Base-by-base conservation (phyloP, 2,113 vertebrate genomes). In the Bothrops jararaca region DNA sequence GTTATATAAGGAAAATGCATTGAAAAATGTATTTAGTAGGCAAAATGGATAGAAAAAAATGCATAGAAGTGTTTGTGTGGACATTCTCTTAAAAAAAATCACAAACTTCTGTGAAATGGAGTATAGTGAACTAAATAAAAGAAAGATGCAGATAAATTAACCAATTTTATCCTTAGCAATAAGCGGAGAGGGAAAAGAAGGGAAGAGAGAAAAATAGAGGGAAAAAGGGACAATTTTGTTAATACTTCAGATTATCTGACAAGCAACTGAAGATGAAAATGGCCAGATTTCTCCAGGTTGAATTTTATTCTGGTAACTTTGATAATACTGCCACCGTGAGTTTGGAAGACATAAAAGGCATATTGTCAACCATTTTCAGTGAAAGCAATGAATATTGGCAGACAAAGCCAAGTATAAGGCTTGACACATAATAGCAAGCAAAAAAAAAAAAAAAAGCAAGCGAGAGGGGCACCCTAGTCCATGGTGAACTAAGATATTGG, bases 321-420 rank as follows among this genome's bases (percentile, higher is more conserved):
- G 93, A 96, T 94, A 96, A 96, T 97, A 96, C 97, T 97, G 96
- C 95, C 94, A 97, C 93, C 89, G 92, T 94, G 96, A 97, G 95
- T 95, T 93, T 0, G 85, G 88, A 85, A 96, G 94, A 54, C 88
- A 93, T 8, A 88, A 96, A 92, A n/a, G 93, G 87, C 58, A 58
- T 0, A 1, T 93, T 96, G 96, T 94, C 94, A 96, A 95, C 91
- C 91, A 92, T 58, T 95, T 95, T 93, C 91, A 92, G 89, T 39
- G 95, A 95, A 95, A 93, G 94, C 96, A 95, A 96, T 95, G 90
- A 92, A 95, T 96, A 97, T 91, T 93, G 95, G 94, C 92, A 96
- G 96, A 88, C 96, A 92, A 92, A 97, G 94, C 94, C 95, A 90
- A 96, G 95, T 92, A 93, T 97, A 95, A 97, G 96, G 95, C 96